Evolutionary conservation across 1,140 invertebrate genomes (phyloP).

Genomic region (Euglossa dilemma): DNA sequence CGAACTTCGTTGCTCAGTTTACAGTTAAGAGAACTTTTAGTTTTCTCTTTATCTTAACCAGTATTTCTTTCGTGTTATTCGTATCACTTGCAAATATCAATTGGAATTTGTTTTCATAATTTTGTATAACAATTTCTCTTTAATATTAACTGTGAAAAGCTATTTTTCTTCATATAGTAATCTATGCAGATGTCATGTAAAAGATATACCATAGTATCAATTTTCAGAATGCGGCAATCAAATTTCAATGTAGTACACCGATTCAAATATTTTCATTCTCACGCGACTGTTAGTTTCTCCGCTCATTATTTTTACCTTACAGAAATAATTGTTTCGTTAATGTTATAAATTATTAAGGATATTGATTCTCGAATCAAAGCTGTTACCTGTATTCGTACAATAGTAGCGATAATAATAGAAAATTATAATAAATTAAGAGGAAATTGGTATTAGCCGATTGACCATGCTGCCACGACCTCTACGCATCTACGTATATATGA

Average conservation of each 20-base stretch:
- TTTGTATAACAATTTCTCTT: no score
- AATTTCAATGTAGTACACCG: neutral
- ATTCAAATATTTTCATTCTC: neutral
- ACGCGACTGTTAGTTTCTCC: neutral
- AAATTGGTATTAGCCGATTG: conserved; percentile 77
- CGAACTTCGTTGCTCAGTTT: no score
- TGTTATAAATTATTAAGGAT: neutral
- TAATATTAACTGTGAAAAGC: neutral
- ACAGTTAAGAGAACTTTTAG: neutral
- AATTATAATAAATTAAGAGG: conserved; percentile 76
- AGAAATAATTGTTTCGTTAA: neutral
- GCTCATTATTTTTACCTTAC: neutral
- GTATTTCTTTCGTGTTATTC: no score
- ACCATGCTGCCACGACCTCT: conserved; percentile 68
- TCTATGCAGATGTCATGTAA: neutral
- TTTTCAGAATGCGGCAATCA: neutral
- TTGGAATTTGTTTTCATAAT: neutral
- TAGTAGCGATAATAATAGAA: conserved; percentile 63
- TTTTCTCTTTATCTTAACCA: neutral
- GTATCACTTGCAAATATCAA: neutral
- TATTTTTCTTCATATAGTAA: neutral
- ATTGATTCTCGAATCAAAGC: neutral
- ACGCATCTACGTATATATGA: conserved; percentile 15
- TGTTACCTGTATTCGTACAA: conserved; percentile 49
- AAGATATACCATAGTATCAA: neutral